Percentiles rank a stretch among this genome's conserved stretches.
Evolutionary conservation across 2,113 vertebrate genomes (phyloP).

Genomic region (Aix galericulata): DNA sequence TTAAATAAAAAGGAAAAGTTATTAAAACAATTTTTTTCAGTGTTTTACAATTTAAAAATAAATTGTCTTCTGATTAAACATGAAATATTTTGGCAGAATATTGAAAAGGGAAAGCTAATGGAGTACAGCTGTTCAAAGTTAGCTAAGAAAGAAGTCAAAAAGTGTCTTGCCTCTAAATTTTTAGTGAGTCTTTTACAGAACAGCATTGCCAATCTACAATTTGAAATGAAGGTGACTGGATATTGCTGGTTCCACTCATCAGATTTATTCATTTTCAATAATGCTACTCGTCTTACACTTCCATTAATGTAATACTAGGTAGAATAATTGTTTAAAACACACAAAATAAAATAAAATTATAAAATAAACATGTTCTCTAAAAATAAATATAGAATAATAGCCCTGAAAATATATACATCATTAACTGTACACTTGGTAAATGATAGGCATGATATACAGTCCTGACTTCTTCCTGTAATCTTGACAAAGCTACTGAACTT

Average conservation of each 20-base stretch:
- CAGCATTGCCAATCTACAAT: not conserved
- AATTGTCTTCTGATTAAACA: not conserved
- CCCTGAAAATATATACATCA: too few species aligned
- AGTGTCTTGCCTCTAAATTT: not conserved
- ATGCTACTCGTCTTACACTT: not conserved
- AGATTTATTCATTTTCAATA: not conserved
- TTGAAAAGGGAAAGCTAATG: not conserved
- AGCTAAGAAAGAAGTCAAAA: not conserved
- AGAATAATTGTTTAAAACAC: not conserved
- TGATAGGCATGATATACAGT: not conserved
- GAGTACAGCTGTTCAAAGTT: not conserved
- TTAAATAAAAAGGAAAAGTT: slow-evolving; percentile 43
- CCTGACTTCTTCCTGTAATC: not conserved
- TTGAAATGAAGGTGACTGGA: not conserved
- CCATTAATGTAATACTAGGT: not conserved
- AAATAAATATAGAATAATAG: not conserved
- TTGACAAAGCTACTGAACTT: not conserved
- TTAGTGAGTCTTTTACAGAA: not conserved
- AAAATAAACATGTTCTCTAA: not conserved
- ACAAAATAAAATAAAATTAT: not conserved
- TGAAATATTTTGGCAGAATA: not conserved
- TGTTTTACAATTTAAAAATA: not conserved
- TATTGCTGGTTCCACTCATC: not conserved
- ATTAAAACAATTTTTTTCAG: not conserved
- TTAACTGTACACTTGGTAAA: not conserved